A percentile compares a stretch with the other conserved stretches of the same genome.
Evolutionary conservation across 2,113 vertebrate species (phyloP).

Genomic region (Muscicapa adusta): DNA sequence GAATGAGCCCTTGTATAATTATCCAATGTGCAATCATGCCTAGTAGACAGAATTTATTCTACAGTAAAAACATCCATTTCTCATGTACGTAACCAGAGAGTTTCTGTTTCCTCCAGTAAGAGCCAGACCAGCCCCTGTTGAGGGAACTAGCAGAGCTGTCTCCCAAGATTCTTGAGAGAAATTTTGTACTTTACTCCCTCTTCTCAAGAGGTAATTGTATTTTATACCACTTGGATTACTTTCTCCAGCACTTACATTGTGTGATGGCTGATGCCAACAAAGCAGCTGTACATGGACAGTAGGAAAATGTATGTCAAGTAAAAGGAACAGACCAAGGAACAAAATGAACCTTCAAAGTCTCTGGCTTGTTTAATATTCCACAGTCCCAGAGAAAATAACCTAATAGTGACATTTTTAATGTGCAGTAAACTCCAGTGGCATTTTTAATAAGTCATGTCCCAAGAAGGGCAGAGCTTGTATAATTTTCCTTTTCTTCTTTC

Average conservation of each 20-base stretch:
- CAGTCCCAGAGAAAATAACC: neutral
- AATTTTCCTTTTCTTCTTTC: neutral
- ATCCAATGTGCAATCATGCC: neutral
- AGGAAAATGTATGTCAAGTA: neutral
- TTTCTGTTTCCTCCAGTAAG: neutral
- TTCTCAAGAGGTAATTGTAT: neutral
- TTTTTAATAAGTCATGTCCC: neutral
- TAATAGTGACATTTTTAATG: neutral
- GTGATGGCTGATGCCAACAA: neutral
- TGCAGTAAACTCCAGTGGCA: neutral
- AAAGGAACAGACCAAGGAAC: neutral
- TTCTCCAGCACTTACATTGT: neutral
- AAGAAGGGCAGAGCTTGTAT: neutral
- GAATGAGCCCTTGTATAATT: neutral
- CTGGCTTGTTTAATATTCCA: neutral
- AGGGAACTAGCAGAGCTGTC: neutral
- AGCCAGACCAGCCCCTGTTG: neutral
- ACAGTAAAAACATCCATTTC: neutral
- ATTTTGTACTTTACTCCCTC: neutral
- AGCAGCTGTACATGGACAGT: neutral
- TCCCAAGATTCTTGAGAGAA: neutral
- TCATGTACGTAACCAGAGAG: neutral
- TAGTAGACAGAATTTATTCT: neutral
- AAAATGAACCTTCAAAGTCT: neutral
- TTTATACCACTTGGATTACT: neutral